These are phyloP conservation scores for Apodemus speciosus DNA, from an alignment of 2,113 vertebrate species.

Conservation along the genomic window DNA sequence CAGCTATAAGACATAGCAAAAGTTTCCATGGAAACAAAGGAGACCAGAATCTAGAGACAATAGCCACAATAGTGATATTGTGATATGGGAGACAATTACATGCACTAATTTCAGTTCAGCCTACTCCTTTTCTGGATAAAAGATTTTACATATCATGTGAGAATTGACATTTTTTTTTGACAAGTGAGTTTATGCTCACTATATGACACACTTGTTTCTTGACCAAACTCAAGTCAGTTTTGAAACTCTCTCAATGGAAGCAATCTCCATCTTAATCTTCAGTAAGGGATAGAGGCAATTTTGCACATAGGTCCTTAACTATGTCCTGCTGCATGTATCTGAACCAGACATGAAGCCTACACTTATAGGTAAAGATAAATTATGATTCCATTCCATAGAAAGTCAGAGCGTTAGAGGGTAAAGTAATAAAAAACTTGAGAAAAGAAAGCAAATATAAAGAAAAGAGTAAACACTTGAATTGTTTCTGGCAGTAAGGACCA, in stretches of 20 bases:
- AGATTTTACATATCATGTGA: background rate
- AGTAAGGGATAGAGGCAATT: background rate
- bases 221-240: background rate
- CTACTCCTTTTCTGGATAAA: background rate
- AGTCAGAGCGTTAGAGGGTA: slow-evolving; percentile 13
- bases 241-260: background rate
- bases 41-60: background rate
- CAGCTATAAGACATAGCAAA: background rate
- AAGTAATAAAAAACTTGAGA: background rate
- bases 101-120: background rate
- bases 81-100: background rate
- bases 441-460: background rate
- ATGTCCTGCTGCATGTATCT: background rate
- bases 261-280: background rate
- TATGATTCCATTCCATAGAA: background rate
- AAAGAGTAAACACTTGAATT: background rate
- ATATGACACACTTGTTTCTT: slow-evolving; percentile 15
- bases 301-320: background rate
- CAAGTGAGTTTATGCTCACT: background rate
- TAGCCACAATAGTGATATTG: background rate
- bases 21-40: slow-evolving; percentile 3
- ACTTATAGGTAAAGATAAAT: background rate
- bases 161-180: background rate
- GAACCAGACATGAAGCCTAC: background rate
- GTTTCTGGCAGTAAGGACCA: background rate